These are phyloP conservation scores for Noctua fimbriata DNA, from an alignment of 2,888 invertebrate genomes.

Conservation along the genomic window DNA sequence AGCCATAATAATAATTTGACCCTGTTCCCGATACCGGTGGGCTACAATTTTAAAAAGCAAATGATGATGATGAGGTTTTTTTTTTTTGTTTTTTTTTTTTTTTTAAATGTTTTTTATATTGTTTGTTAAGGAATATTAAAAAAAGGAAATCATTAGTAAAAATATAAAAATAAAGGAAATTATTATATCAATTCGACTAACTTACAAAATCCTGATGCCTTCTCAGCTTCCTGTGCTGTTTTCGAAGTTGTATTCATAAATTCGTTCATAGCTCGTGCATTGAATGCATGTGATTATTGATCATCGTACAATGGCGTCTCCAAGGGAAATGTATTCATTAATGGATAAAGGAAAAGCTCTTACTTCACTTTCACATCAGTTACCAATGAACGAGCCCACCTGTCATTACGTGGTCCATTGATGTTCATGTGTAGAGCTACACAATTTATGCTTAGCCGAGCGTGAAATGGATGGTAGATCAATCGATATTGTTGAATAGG, in stretches of 20 bases:
- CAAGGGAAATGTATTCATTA: constrained; percentile 67
- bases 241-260: neutral
- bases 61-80: no score
- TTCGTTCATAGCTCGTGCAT: neutral
- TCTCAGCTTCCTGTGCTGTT: neutral
- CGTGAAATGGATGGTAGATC: constrained; percentile 58
- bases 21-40: no score
- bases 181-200: neutral
- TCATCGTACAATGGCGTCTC: constrained; percentile 45
- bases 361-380: constrained; percentile 69
- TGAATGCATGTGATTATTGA: constrained; percentile 10
- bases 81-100: no score
- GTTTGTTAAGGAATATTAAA: no score
- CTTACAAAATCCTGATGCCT: neutral
- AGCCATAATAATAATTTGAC: neutral
- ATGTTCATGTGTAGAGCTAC: constrained; percentile 43
- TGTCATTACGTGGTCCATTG: constrained; percentile 64
- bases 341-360: constrained; percentile 68
- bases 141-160: no score
- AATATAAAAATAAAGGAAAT: no score
- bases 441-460: constrained; percentile 52
- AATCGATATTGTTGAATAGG: constrained; percentile 13
- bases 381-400: constrained; percentile 53
- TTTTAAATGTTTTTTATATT: no score
- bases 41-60: no score